These are phyloP conservation scores for Caenorhabditis becei DNA, from an alignment of 2,888 invertebrate species.

Conservation along the genomic window DNA sequence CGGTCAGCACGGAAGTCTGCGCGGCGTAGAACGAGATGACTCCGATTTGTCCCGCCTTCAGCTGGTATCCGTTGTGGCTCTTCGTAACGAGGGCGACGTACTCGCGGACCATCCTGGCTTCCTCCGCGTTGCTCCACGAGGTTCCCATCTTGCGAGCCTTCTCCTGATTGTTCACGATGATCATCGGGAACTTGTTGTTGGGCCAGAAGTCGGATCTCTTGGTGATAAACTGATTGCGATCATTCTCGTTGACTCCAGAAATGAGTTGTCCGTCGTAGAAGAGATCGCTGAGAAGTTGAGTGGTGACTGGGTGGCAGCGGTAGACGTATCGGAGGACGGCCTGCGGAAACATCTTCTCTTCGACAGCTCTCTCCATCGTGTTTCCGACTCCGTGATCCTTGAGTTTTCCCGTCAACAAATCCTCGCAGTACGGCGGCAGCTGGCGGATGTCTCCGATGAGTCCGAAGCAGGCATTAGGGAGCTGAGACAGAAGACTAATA, in stretches of 20 bases:
- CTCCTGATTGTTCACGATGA: constrained; percentile 26
- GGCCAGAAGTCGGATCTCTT: constrained; percentile 27
- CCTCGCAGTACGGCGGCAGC: constrained; percentile 42
- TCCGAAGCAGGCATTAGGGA: background rate
- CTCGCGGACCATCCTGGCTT: background rate
- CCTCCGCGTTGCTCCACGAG: constrained; percentile 10
- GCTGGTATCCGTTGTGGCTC: background rate
- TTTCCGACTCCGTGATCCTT: constrained; percentile 40
- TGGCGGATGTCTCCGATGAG: constrained; percentile 31
- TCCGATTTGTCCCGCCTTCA: constrained; percentile 14
- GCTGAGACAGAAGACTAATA: background rate
- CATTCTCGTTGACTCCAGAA: constrained; percentile 20
- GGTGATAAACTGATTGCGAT: constrained; percentile 16
- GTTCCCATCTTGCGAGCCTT: constrained; percentile 23
- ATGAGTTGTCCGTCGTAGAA: constrained; percentile 30
- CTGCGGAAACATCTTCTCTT: constrained; percentile 17
- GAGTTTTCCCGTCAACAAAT: constrained; percentile 9
- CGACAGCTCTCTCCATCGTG: constrained; percentile 35
- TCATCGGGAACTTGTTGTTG: constrained; percentile 25
- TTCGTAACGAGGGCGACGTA: background rate
- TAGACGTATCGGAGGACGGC: constrained; percentile 22
- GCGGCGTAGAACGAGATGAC: constrained; percentile 43
- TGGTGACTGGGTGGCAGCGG: constrained; percentile 35
- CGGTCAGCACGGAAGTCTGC: constrained; percentile 30
- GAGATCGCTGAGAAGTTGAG: constrained; percentile 27